phyloP scores from a whole-genome alignment of 2,113 vertebrate genomes.

The Mesocricetus auratus region DNA sequence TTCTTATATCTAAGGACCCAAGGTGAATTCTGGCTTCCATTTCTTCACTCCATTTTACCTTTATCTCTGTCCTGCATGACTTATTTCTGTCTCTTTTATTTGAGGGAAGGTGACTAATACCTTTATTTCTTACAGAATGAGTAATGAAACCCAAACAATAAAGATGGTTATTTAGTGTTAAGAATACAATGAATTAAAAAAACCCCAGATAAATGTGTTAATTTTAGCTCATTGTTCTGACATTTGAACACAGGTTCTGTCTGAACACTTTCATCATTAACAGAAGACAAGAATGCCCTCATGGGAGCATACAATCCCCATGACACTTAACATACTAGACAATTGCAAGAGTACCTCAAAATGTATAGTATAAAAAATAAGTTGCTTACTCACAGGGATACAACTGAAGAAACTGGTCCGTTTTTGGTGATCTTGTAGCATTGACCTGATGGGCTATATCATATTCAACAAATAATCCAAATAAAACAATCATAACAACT shows the following conservation, averaged over 20 bases:
- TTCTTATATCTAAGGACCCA: background rate
- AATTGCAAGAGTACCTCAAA: background rate
- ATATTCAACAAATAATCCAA: constrained; percentile 91
- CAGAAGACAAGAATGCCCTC: background rate
- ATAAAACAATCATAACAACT: constrained; percentile 91
- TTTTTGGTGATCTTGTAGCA: rapidly evolving
- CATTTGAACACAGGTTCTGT: constrained; percentile 6
- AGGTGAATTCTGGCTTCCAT: background rate
- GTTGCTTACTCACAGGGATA: constrained; percentile 93
- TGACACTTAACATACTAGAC: background rate
- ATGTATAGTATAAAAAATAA: background rate
- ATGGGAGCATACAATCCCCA: background rate
- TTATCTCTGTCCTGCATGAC: background rate
- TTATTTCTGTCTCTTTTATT: background rate
- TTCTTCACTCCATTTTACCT: background rate
- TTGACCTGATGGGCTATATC: background rate
- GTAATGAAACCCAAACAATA: background rate
- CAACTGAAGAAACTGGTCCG: background rate
- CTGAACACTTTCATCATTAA: background rate
- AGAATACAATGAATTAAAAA: background rate
- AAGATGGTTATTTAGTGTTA: background rate
- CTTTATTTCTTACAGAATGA: constrained; percentile 15
- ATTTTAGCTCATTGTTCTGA: background rate
- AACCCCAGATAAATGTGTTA: background rate
- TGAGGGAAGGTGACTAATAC: background rate